Evolutionary conservation across 2,888 invertebrate species (phyloP).

Genomic region (Platyscelio sp.): DNA sequence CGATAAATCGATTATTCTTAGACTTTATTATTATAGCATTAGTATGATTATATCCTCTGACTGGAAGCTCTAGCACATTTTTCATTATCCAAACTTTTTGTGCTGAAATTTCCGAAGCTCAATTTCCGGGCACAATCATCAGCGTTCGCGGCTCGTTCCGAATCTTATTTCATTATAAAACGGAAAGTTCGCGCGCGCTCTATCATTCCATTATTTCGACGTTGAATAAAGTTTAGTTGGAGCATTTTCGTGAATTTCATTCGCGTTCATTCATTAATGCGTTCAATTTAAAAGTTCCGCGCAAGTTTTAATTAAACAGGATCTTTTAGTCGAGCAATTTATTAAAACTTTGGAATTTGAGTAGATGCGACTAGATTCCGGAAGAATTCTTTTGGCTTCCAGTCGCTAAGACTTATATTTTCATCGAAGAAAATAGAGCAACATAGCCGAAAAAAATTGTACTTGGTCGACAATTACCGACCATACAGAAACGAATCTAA

Average conservation of each 20-base stretch:
- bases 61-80: slow-evolving; percentile 69
- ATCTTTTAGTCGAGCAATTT: slow-evolving; percentile 67
- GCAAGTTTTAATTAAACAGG: slow-evolving; percentile 76
- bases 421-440: no score
- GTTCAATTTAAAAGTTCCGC: slow-evolving; percentile 75
- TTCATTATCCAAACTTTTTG: slow-evolving; percentile 69
- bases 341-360: slow-evolving; percentile 70
- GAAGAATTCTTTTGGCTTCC: slow-evolving; percentile 53
- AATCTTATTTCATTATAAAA: slow-evolving; percentile 70
- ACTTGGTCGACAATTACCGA: no score
- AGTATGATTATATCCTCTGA: slow-evolving; percentile 27
- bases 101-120: slow-evolving; percentile 68
- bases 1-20: background rate
- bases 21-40: slow-evolving; percentile 12
- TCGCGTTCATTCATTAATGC: slow-evolving; percentile 72
- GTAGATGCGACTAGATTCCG: slow-evolving; percentile 68
- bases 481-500: no score
- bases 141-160: slow-evolving; percentile 62
- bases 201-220: slow-evolving; percentile 70
- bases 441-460: no score
- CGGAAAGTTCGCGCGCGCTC: slow-evolving; percentile 65
- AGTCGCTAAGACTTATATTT: slow-evolving; percentile 12
- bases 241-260: slow-evolving; percentile 67
- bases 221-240: slow-evolving; percentile 67
- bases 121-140: slow-evolving; percentile 66